phyloP scores from a whole-genome alignment of 2,888 invertebrate species.

The Agrochola litura region DNA sequence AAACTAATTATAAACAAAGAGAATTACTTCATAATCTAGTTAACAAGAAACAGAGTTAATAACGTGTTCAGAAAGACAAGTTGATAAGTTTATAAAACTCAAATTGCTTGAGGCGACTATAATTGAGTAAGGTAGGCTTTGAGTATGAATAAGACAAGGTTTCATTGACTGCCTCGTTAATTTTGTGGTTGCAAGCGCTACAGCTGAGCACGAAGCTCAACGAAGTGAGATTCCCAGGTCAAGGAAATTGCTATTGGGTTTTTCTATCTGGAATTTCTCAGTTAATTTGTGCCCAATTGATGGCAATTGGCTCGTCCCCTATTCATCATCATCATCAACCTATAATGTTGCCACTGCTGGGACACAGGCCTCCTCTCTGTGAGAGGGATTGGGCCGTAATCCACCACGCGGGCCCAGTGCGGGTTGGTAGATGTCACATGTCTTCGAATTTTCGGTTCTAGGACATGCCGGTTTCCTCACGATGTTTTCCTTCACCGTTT shows the following conservation, averaged over 20 bases:
- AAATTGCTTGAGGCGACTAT: conserved; percentile 37
- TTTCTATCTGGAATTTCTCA: neutral
- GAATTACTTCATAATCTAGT: conserved; percentile 47
- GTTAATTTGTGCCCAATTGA: neutral
- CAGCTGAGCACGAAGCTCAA: neutral
- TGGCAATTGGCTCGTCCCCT: neutral
- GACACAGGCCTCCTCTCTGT: no score
- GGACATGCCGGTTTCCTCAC: no score
- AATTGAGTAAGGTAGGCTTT: conserved; percentile 28
- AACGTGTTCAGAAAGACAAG: conserved; percentile 41
- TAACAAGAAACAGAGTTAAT: conserved; percentile 16
- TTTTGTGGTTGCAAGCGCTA: neutral
- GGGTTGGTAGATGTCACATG: no score
- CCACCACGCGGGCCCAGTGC: no score
- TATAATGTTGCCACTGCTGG: no score
- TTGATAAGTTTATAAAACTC: conserved; percentile 40
- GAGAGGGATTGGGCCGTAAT: no score
- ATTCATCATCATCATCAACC: no score
- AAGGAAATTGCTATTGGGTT: neutral
- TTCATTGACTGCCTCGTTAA: neutral
- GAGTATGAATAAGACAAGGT: conserved; percentile 1
- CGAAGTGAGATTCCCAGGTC: neutral
- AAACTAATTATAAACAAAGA: conserved; percentile 46
- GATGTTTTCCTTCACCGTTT: no score
- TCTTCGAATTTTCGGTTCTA: no score